A percentile compares a stretch with the other conserved stretches of the same genome.
phyloP scores from a whole-genome alignment of 2,888 invertebrate genomes.

The Nephrotoma guestfalica region DNA sequence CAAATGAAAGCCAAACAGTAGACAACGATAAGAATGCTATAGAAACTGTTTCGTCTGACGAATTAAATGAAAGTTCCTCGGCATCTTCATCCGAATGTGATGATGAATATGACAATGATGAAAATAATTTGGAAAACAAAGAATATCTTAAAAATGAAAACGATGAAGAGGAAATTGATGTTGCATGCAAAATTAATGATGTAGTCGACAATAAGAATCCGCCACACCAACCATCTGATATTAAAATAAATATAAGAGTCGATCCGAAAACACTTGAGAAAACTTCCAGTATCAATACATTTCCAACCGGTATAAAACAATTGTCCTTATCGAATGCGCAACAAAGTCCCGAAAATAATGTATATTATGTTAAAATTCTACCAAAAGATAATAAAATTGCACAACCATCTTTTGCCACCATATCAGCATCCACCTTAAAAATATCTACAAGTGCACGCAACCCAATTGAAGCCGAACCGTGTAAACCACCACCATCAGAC shows the following conservation, averaged over 20 bases:
- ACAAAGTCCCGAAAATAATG: slow-evolving; percentile 12
- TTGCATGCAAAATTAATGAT: not conserved
- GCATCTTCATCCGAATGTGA: slow-evolving; percentile 3
- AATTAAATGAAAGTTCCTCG: slow-evolving; percentile 7
- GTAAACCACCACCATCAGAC: not conserved
- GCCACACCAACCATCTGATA: not conserved
- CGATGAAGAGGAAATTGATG: slow-evolving; percentile 7
- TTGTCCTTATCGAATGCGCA: slow-evolving; percentile 6
- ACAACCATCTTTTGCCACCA: not conserved
- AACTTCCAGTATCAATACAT: not conserved
- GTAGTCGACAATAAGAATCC: not conserved
- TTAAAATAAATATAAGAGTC: not conserved
- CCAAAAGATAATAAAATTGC: slow-evolving; percentile 12
- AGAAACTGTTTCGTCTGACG: slow-evolving; percentile 8
- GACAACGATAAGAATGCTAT: slow-evolving; percentile 2
- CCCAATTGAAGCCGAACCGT: not conserved
- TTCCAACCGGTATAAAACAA: not conserved
- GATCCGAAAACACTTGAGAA: not conserved
- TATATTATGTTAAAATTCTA: slow-evolving; percentile 11
- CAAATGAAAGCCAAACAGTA: not conserved
- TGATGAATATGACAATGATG: not conserved
- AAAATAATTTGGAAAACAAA: slow-evolving; percentile 4
- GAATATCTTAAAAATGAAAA: slow-evolving; percentile 10
- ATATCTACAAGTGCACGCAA: not conserved
- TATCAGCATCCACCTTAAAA: not conserved